phyloP scores from a whole-genome alignment of 1,140 invertebrate species.

The Atta cephalotes region DNA sequence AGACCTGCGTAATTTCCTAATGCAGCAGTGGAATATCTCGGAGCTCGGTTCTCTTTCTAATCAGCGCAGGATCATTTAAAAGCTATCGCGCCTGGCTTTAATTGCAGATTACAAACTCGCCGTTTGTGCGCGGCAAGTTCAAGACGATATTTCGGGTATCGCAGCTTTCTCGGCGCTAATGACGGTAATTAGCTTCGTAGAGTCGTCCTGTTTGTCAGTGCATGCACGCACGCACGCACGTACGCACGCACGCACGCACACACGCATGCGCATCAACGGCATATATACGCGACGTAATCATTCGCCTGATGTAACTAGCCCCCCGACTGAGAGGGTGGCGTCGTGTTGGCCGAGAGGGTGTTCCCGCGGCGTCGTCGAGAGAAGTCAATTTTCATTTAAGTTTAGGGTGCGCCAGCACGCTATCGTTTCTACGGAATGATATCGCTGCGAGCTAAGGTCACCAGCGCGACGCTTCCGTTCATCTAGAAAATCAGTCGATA shows the following conservation, averaged over 20 bases:
- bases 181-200: slow-evolving; percentile 56
- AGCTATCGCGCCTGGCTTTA: slow-evolving; percentile 52
- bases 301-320: slow-evolving; percentile 56
- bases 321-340: slow-evolving; percentile 12
- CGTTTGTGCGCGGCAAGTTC: slow-evolving; percentile 31
- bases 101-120: slow-evolving; percentile 55
- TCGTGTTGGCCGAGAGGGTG: slow-evolving; percentile 71
- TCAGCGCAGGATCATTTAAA: slow-evolving; percentile 56
- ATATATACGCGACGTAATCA: slow-evolving; percentile 35
- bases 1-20: slow-evolving; percentile 44
- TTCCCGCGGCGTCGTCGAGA: slow-evolving; percentile 69
- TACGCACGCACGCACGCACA: not conserved
- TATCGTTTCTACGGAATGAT: slow-evolving; percentile 82
- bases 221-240: not conserved
- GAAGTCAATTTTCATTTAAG: slow-evolving; percentile 82
- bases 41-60: slow-evolving; percentile 29
- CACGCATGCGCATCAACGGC: slow-evolving; percentile 13
- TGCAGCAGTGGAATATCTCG: slow-evolving; percentile 41
- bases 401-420: slow-evolving; percentile 80
- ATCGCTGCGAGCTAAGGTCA: slow-evolving; percentile 66
- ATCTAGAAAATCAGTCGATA: slow-evolving; percentile 17
- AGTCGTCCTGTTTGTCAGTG: slow-evolving; percentile 26
- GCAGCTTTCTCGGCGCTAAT: slow-evolving; percentile 33
- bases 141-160: slow-evolving; percentile 35
- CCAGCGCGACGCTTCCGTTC: slow-evolving; percentile 38